Conservation (phyloP, 2,113 vertebrate genomes). For the Anser cygnoides region DNA sequence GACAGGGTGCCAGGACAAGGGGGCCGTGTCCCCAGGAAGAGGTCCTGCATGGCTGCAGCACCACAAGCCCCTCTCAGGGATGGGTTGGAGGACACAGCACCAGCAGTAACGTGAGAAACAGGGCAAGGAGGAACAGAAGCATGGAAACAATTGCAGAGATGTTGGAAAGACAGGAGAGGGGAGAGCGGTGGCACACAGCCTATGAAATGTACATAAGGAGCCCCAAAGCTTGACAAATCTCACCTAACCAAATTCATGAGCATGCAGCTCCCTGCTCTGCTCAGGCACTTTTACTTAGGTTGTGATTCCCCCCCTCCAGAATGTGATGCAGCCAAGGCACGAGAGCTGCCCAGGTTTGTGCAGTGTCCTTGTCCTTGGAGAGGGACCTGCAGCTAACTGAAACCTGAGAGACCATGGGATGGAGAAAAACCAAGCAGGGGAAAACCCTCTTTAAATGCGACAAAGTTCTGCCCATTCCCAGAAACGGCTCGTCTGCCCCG, state of each 20-base stretch:
- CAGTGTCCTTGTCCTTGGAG: neutral
- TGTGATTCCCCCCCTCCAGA: neutral
- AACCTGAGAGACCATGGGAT: neutral
- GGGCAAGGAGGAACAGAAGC: neutral
- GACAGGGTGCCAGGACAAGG: neutral
- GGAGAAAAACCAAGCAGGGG: neutral
- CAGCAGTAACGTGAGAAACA: accelerated
- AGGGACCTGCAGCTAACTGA: neutral
- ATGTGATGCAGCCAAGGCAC: neutral
- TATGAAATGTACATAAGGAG: neutral
- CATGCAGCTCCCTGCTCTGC: neutral
- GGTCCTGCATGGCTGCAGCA: neutral
- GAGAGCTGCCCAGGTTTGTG: neutral
- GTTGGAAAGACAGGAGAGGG: neutral
- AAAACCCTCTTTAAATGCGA: neutral
- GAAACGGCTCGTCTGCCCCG: too few species aligned
- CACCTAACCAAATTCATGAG: neutral
- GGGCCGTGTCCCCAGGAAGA: too few species aligned
- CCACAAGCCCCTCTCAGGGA: accelerated
- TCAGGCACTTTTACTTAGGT: neutral
- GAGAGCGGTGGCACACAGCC: neutral
- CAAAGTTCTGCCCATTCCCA: too few species aligned
- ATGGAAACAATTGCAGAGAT: neutral
- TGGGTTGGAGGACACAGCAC: neutral
- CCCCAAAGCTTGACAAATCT: neutral